A percentile compares a stretch with the other conserved stretches of the same genome.
phyloP scores from a whole-genome alignment of 2,888 invertebrate genomes.

The Schrankia costaestrigalis region DNA sequence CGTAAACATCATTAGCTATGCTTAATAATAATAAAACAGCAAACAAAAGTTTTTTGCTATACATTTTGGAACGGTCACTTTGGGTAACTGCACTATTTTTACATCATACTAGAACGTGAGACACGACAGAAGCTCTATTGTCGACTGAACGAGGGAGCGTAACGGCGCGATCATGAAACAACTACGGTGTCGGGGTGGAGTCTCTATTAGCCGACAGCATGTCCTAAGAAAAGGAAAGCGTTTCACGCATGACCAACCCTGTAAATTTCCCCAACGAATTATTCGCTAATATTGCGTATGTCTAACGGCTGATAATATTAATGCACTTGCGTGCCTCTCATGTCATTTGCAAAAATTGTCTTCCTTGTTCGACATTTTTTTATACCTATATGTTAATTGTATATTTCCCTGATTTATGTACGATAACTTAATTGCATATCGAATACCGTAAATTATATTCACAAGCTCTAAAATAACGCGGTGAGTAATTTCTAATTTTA shows the following conservation, averaged over 20 bases:
- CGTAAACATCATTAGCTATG: constrained; percentile 37
- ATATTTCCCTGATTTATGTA: constrained; percentile 1
- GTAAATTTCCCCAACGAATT: constrained; percentile 71
- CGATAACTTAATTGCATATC: no score
- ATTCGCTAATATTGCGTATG: constrained; percentile 57
- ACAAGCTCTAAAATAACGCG: no score
- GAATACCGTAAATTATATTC: no score
- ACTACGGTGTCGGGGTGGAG: constrained; percentile 32
- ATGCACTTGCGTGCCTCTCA: constrained; percentile 41
- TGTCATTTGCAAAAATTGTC: constrained; percentile 43
- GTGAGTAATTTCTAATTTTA: no score
- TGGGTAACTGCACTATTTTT: constrained; percentile 44
- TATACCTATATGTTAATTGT: constrained; percentile 8
- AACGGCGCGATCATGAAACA: constrained; percentile 37
- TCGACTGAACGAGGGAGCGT: constrained; percentile 52
- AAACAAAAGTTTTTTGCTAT: constrained; percentile 48
- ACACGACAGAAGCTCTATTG: constrained; percentile 54
- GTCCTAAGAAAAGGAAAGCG: constrained; percentile 77
- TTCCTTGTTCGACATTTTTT: constrained; percentile 49
- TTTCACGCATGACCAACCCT: constrained; percentile 62
- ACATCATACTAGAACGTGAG: constrained; percentile 65
- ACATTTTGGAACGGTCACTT: constrained; percentile 57
- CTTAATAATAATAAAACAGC: constrained; percentile 47
- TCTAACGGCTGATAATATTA: constrained; percentile 48
- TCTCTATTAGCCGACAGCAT: constrained; percentile 39